These are phyloP conservation scores for Penaeus vannamei DNA, from an alignment of 1,140 invertebrate genomes.

Conservation along the genomic window DNA sequence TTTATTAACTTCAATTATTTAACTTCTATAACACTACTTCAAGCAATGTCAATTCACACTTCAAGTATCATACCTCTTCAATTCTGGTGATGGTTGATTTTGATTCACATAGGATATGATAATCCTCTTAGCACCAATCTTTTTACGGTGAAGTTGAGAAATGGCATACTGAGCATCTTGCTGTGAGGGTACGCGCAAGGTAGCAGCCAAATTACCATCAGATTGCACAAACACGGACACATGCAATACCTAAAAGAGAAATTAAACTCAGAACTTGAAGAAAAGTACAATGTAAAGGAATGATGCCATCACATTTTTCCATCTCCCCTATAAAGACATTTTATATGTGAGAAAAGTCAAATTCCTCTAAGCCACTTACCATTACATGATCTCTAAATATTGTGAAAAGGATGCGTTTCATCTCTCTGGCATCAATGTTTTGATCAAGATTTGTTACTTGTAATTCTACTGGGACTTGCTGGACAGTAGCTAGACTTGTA, in stretches of 20 bases:
- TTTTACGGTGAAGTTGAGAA: constrained; percentile 85
- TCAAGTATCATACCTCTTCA: constrained; percentile 57
- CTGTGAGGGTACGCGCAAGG: constrained; percentile 78
- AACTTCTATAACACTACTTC: constrained; percentile 25
- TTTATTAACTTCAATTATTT: constrained; percentile 4
- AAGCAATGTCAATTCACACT: constrained; percentile 74
- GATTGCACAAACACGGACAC: constrained; percentile 79
- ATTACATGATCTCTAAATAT: constrained; percentile 81
- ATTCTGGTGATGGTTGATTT: constrained; percentile 75
- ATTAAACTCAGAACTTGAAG: background rate
- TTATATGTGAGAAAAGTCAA: background rate
- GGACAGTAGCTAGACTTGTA: constrained; percentile 13
- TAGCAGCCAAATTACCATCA: constrained; percentile 80
- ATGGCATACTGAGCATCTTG: constrained; percentile 87
- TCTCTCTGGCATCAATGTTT: constrained; percentile 80
- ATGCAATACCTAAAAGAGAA: constrained; percentile 77
- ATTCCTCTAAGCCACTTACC: constrained; percentile 73
- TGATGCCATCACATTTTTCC: background rate
- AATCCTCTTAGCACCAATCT: constrained; percentile 87
- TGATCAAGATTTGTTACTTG: constrained; percentile 85
- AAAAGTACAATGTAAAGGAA: background rate
- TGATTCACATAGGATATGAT: constrained; percentile 79
- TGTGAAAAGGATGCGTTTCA: constrained; percentile 79
- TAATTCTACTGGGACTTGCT: constrained; percentile 77
- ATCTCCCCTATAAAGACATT: background rate